Conservation (phyloP, 2,888 invertebrate genomes). For the Noctua janthina region DNA sequence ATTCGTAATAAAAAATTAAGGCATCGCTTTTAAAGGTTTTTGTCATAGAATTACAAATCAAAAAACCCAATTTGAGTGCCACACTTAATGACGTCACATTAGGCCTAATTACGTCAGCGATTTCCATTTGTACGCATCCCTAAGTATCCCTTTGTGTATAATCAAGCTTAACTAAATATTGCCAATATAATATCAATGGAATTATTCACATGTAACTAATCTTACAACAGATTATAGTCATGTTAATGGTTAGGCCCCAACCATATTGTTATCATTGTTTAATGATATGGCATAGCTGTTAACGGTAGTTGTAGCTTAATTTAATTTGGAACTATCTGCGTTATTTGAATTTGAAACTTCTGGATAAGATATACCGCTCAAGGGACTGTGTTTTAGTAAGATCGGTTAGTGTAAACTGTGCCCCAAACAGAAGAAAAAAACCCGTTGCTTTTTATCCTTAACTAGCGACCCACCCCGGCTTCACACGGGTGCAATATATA, state of each 20-base stretch:
- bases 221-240: conserved; percentile 23
- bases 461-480: too few species aligned
- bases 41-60: neutral
- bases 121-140: neutral
- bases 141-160: neutral
- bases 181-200: conserved; percentile 26
- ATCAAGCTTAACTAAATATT: conserved; percentile 4
- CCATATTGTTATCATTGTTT: conserved; percentile 29
- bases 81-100: neutral
- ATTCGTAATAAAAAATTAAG: neutral
- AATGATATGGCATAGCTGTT: conserved; percentile 23
- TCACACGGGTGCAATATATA: too few species aligned
- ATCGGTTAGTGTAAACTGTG: neutral
- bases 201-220: conserved; percentile 45
- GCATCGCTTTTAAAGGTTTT: neutral
- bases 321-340: conserved; percentile 29
- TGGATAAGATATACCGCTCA: neutral
- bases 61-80: neutral
- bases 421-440: too few species aligned
- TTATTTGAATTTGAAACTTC: conserved; percentile 22
- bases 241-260: neutral
- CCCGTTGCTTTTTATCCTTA: neutral
- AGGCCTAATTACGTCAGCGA: too few species aligned
- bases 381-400: neutral
- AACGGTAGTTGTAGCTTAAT: neutral